A percentile compares a stretch with the other conserved stretches of the same genome.
Evolutionary conservation across 2,888 invertebrate genomes (phyloP).

Genomic region (Aphrophora alni): DNA sequence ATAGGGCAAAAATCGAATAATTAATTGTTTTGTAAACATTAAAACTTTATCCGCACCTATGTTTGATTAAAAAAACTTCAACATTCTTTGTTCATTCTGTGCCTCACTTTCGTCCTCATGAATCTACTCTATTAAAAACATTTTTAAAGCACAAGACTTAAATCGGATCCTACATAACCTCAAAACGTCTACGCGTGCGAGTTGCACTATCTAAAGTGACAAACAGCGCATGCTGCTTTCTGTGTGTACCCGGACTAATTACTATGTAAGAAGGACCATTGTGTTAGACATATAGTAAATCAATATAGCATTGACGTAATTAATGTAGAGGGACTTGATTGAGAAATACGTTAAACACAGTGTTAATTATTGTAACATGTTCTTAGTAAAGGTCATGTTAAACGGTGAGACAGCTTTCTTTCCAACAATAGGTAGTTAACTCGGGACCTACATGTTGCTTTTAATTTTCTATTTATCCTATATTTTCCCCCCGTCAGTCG

Average conservation of each 20-base stretch:
- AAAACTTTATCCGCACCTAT: too few relatives aligned
- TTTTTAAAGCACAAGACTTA: too few relatives aligned
- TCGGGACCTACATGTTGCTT: background rate
- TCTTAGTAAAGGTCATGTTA: background rate
- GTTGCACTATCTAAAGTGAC: too few relatives aligned
- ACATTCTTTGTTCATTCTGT: too few relatives aligned
- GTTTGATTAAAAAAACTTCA: too few relatives aligned
- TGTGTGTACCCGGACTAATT: background rate
- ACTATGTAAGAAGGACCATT: background rate
- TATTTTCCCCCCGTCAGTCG: background rate
- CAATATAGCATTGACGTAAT: background rate
- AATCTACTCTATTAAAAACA: too few relatives aligned
- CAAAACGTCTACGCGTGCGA: too few relatives aligned
- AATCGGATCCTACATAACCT: too few relatives aligned
- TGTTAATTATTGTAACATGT: background rate
- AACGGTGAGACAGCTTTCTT: background rate
- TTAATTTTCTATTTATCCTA: background rate
- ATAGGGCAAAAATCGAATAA: too few relatives aligned
- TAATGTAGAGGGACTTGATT: background rate
- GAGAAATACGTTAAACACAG: conserved; percentile 4
- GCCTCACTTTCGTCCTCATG: too few relatives aligned
- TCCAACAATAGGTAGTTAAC: background rate
- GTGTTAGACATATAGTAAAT: conserved; percentile 4
- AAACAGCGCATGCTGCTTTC: background rate
- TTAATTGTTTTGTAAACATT: too few relatives aligned